Evolutionary conservation across 2,113 vertebrate species (phyloP).

Genomic region (Phyllostomus discolor): DNA sequence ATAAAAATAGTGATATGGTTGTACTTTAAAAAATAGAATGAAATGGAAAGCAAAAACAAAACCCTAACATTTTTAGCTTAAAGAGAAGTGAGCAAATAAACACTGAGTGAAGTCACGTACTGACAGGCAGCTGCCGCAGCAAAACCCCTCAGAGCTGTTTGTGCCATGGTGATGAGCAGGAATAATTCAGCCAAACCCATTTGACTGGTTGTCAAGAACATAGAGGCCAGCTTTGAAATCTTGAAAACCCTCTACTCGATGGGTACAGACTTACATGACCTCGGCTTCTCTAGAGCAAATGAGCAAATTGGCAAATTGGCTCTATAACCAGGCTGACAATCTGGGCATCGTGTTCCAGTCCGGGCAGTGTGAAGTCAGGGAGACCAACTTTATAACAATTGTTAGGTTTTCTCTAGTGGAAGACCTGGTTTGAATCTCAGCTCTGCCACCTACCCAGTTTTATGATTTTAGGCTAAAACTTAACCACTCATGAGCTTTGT

Average conservation of each 20-base stretch:
- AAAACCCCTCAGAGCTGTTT: background rate
- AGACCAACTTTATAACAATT: background rate
- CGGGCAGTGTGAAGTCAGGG: background rate
- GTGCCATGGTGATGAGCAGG: background rate
- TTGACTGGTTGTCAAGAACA: background rate
- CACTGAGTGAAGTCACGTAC: background rate
- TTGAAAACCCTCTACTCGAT: background rate
- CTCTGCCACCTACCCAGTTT: background rate
- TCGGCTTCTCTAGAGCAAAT: background rate
- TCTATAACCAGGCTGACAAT: background rate
- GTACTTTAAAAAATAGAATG: background rate
- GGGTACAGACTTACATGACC: background rate
- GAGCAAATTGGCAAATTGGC: background rate
- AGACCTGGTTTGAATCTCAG: background rate
- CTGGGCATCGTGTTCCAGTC: background rate
- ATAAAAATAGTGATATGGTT: conserved; percentile 12
- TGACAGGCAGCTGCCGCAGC: background rate
- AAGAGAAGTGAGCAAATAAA: background rate
- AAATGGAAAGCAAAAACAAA: background rate
- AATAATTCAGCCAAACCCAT: background rate
- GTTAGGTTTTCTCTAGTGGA: background rate
- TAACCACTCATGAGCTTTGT: background rate
- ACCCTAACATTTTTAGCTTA: background rate
- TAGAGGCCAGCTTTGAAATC: background rate
- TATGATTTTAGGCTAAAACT: background rate